Evolutionary conservation across 2,888 invertebrate species (phyloP).

Genomic region (Pterostichus niger): DNA sequence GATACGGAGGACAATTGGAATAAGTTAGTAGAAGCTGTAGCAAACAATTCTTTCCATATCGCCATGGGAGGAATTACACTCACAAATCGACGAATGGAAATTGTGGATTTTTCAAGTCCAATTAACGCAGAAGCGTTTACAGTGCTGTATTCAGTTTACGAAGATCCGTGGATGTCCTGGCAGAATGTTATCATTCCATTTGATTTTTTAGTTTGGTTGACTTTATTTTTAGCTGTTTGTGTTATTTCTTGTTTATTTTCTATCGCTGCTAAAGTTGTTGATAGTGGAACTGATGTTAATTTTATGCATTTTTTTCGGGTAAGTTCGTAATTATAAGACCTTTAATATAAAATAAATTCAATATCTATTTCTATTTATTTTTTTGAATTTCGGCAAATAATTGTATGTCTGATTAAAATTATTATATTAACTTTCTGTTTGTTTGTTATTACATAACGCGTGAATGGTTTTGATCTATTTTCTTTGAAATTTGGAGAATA

Average conservation of each 20-base stretch:
- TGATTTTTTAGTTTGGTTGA: constrained; percentile 8
- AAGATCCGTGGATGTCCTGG: constrained; percentile 5
- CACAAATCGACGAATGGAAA: not conserved
- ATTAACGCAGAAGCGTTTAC: constrained; percentile 15
- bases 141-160: not conserved
- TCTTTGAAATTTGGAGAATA: too few relatives aligned
- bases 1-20: constrained; percentile 4
- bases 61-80: constrained; percentile 33
- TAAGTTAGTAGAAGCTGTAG: constrained; percentile 7
- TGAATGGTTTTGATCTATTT: too few relatives aligned
- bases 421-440: too few relatives aligned
- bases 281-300: constrained; percentile 1
- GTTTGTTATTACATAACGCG: too few relatives aligned
- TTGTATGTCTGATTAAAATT: too few relatives aligned
- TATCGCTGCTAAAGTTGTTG: not conserved
- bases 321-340: not conserved
- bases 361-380: too few relatives aligned
- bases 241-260: constrained; percentile 14
- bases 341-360: too few relatives aligned
- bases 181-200: constrained; percentile 7
- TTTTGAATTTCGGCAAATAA: too few relatives aligned
- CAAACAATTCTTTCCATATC: constrained; percentile 6
- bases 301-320: constrained; percentile 18
- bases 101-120: constrained; percentile 9
- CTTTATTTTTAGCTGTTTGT: not conserved